phyloP scores from a whole-genome alignment of 2,113 vertebrate genomes.

The Electrona antarctica region DNA sequence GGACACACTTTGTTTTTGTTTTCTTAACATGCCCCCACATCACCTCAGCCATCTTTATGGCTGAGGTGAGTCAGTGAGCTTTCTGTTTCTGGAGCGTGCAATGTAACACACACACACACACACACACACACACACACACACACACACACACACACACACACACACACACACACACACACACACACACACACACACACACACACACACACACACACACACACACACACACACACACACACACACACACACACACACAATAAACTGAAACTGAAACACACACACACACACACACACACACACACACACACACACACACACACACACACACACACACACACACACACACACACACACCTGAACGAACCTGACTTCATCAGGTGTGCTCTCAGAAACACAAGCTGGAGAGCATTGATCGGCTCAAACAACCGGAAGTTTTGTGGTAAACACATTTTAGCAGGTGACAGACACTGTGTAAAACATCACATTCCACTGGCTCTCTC shows the following conservation, averaged over 20 bases:
- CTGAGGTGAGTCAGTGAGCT: conserved; percentile 40
- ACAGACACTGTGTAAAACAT: conserved; percentile 2
- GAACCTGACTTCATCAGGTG: conserved; percentile 36
- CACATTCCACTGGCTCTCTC: conserved; percentile 6
- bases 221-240: background rate
- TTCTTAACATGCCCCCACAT: too few species aligned
- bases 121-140: background rate
- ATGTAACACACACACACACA: conserved; percentile 52
- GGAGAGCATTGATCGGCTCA: conserved; percentile 35
- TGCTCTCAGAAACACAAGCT: conserved; percentile 17
- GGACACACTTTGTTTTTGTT: too few species aligned
- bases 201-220: background rate
- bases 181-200: background rate
- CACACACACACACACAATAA: conserved; percentile 37
- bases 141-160: background rate
- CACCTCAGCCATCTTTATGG: conserved; percentile 29
- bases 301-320: background rate
- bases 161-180: background rate
- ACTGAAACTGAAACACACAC: too few species aligned
- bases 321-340: background rate
- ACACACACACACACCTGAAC: background rate
- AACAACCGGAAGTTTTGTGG: conserved; percentile 15
- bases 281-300: too few species aligned
- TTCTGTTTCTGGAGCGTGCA: conserved; percentile 65
- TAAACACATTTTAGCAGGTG: conserved; percentile 18